phyloP scores from a whole-genome alignment of 2,113 vertebrate species.

The Sphyrna mokarran region DNA sequence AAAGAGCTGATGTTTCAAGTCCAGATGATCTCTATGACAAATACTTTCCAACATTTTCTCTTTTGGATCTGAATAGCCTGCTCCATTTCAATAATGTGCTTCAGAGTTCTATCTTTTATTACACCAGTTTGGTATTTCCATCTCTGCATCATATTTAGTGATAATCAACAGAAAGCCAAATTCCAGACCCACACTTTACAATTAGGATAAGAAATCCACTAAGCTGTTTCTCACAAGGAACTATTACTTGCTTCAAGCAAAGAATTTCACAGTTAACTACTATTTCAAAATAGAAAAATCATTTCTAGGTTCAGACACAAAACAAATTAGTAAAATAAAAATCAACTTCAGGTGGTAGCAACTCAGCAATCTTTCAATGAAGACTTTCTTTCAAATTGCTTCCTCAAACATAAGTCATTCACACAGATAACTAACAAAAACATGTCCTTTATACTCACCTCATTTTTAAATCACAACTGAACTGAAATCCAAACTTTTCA shows the following conservation, averaged over 20 bases:
- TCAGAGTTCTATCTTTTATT: not conserved
- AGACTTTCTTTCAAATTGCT: not conserved
- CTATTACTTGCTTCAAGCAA: not conserved
- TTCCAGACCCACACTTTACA: not conserved
- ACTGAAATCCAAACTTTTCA: conserved; percentile 81
- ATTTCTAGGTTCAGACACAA: not conserved
- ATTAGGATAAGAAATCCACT: not conserved
- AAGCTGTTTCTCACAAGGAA: not conserved
- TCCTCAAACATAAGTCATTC: not conserved
- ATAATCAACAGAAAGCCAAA: not conserved
- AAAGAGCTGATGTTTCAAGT: no score
- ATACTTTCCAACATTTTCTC: no score
- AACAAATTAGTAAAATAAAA: not conserved
- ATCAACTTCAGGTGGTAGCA: not conserved
- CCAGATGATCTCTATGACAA: no score
- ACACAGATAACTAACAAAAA: not conserved
- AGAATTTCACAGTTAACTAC: not conserved
- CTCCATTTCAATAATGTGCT: not conserved
- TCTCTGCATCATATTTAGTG: not conserved
- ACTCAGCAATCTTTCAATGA: not conserved
- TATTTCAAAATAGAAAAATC: not conserved
- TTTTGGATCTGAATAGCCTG: not conserved
- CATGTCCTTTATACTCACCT: conserved; percentile 59
- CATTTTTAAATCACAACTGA: conserved; percentile 83
- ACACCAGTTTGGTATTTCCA: not conserved